phyloP scores from a whole-genome alignment of 2,888 invertebrate species.

The Rapana venosa region DNA sequence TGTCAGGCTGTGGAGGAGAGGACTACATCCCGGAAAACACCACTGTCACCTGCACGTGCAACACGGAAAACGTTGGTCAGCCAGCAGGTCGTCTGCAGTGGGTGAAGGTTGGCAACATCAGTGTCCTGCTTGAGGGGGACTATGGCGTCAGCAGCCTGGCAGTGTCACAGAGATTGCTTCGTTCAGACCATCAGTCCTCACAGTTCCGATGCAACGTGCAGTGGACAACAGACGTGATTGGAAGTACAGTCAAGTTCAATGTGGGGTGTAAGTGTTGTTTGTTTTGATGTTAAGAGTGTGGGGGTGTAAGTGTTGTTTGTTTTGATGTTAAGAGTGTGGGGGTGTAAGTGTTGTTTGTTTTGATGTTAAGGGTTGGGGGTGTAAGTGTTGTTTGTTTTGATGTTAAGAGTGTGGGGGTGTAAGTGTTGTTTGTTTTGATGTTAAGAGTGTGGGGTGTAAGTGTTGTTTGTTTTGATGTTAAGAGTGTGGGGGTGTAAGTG shows the following conservation, averaged over 20 bases:
- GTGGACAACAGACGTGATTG: neutral
- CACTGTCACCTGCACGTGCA: neutral
- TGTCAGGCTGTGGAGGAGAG: neutral
- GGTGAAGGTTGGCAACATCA: neutral
- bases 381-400: too few relatives aligned
- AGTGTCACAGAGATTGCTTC: neutral
- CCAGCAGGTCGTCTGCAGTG: neutral
- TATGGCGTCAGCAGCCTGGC: neutral
- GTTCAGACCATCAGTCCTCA: neutral
- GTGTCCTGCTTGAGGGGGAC: neutral
- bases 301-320: too few relatives aligned
- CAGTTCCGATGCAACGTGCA: neutral
- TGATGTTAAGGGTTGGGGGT: too few relatives aligned
- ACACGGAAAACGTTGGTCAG: neutral
- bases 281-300: too few relatives aligned
- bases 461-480: too few relatives aligned
- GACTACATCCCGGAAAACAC: neutral
- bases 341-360: too few relatives aligned
- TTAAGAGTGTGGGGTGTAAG: too few relatives aligned
- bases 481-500: too few relatives aligned
- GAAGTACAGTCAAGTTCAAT: neutral
- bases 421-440: too few relatives aligned
- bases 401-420: too few relatives aligned
- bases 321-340: too few relatives aligned
- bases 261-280: neutral